Base-by-base conservation (phyloP, 2,113 vertebrate genomes). In the Pelodiscus sinensis region DNA sequence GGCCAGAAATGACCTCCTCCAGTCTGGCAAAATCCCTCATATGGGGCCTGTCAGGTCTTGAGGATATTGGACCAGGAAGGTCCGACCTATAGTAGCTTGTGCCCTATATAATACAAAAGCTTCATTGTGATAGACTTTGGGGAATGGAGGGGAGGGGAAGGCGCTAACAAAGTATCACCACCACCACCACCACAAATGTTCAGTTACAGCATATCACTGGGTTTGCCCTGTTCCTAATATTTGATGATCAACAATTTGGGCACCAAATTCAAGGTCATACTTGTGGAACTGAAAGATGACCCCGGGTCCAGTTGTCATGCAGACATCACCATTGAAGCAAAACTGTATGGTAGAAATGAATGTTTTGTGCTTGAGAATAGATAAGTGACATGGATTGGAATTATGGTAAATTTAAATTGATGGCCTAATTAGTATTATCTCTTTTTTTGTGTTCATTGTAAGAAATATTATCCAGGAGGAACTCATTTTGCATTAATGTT, bases 401-500 rank as follows among this genome's bases (percentile, higher is more conserved):
- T 97, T 95, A 97, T 95, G 94, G 97, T 97, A 97, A 98, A 98
- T 98, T 98, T 98, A 98, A 98, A 98, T 98, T 98, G 97, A 98
- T 98, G 96, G 96, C 95, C 94, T 98, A 98, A 98, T 98, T 98
- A 98, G 95, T 97, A 97, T 98, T 98, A 98, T 98, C 98, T 97
- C 97, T 98, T 98, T 71, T 44, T 98, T 97, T 97, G 95, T 98
- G 96, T 97, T 98, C 96, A 95, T 94, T 98, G 96, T 98, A 97
- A 98, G 97, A 98, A 98, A 98, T 98, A 98, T 97, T 97, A 98
- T 98, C 97, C 97, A 98, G 98, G 98, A 98, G 83, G 96, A 98
- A 98, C 95, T 98, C 97, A 96, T 97, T 98, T 97, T 98, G 97
- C 97, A 98, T 97, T 98, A 97, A 96, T 97, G 97, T 97, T 98